Evolutionary conservation across 2,888 invertebrate genomes (phyloP), one percentile per base, ranked within the genome.

Genomic region (Palloptera scutellata): DNA sequence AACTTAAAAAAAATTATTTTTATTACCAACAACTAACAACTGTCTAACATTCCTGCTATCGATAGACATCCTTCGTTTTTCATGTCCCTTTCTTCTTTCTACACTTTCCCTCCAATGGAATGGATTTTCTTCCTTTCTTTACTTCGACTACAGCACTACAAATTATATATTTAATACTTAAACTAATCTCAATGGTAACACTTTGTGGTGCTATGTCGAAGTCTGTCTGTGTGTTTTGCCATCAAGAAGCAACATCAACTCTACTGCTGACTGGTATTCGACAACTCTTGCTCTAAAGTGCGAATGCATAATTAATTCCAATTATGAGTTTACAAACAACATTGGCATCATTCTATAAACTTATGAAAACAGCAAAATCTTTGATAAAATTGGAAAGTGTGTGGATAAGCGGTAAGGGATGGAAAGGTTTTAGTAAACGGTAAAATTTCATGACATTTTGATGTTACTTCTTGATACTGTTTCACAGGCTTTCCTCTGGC

Each of bases 231-330:
- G 15, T 30, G 30, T 30, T 30, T 30, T 30, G 3, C 30, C 30
- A 61, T n/a, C 13, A 40, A 64, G 19, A 20, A 48, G 51, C 52
- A 40, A 43, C 5, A 62, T 64, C 55, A 43, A 62, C 68, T 62
- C 54, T 64, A 67, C 48, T 51, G 59, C 30, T 30, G 30, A 30
- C 30, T 63, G 51, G 40, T 57, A 60, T 60, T 67, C 51, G 48
- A 55, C 17, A 63, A 66, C 48, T 78, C 75, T 77, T 74, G 76
- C 81, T 79, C 77, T 77, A 78, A 81, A 83, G 82, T 82, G 81
- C 79, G 84, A 82, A 85, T 84, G 83, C 84, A 84, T 84, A 84
- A 84, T 84, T 84, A 84, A 84, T 85, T 85, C 83, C 84, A 84
- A 84, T 84, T 84, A 84, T 84, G 84, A 84, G 79, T 83, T 83